phyloP scores from a whole-genome alignment of 2,888 invertebrate genomes.

The Gibbula magus region DNA sequence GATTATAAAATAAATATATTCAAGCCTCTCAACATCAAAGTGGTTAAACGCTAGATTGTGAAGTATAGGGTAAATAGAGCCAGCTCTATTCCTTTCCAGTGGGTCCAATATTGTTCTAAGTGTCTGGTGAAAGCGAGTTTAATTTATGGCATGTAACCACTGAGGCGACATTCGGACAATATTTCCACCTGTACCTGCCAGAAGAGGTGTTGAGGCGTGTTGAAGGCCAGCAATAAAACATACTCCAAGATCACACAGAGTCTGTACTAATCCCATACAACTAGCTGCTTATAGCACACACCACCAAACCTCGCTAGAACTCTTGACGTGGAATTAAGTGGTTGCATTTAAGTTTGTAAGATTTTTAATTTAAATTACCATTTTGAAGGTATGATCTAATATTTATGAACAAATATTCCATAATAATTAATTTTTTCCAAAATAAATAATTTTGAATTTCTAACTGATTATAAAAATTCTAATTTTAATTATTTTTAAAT shows the following conservation, averaged over 20 bases:
- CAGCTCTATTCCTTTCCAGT: background rate
- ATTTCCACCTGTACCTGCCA: constrained; percentile 4
- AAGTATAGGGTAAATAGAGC: background rate
- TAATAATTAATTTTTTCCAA: no score
- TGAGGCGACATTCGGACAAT: background rate
- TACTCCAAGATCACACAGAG: background rate
- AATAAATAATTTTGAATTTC: no score
- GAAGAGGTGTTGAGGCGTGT: background rate
- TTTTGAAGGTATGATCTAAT: no score
- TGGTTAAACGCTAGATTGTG: background rate
- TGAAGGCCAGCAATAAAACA: background rate
- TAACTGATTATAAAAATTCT: no score
- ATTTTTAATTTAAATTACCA: no score
- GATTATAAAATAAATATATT: no score
- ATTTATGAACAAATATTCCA: no score
- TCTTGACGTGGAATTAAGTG: no score
- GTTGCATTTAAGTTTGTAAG: no score
- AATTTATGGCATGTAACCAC: background rate
- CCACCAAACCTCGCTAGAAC: no score
- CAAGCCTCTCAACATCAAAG: background rate
- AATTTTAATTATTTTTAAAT: no score
- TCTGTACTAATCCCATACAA: background rate
- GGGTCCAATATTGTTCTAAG: background rate
- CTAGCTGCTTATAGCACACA: background rate
- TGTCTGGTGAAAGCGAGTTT: background rate